phyloP scores from a whole-genome alignment of 2,888 invertebrate genomes.

The Plebejus argus region DNA sequence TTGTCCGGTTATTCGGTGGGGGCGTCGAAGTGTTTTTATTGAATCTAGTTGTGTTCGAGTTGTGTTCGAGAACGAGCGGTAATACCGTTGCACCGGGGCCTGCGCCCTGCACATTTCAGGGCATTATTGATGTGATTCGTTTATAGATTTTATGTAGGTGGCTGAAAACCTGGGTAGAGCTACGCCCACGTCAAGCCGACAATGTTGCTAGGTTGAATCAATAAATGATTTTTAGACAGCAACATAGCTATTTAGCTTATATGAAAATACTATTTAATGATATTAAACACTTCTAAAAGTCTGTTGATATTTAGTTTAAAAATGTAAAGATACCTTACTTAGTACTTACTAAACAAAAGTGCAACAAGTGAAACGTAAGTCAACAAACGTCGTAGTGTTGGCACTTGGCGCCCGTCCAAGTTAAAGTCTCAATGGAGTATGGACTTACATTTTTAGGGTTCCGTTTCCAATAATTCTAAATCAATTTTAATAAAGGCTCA shows the following conservation, averaged over 20 bases:
- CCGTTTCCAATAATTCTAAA: too few species aligned
- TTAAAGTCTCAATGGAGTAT: not conserved
- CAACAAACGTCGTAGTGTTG: not conserved
- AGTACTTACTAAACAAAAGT: not conserved
- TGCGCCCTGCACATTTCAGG: conserved; percentile 40
- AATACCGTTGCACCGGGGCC: conserved; percentile 36
- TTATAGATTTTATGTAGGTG: conserved; percentile 18
- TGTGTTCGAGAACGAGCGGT: conserved; percentile 29
- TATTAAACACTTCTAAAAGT: too few species aligned
- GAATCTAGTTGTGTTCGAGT: conserved; percentile 31
- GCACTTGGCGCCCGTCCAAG: not conserved
- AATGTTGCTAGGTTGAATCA: not conserved
- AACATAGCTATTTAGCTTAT: too few species aligned
- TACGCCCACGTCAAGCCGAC: conserved; percentile 13
- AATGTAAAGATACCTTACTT: not conserved
- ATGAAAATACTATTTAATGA: too few species aligned
- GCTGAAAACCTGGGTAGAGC: not conserved
- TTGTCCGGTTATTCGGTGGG: too few species aligned
- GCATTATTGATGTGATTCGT: conserved; percentile 33
- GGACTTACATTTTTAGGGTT: too few species aligned
- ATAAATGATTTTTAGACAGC: too few species aligned
- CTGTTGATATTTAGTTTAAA: too few species aligned
- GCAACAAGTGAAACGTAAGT: conserved; percentile 10
- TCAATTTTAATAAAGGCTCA: too few species aligned
- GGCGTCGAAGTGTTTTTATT: too few species aligned